Evolutionary conservation across 2,113 vertebrate species (phyloP), one percentile per base, ranked within the genome.

Genomic region (Indicator maculatus): DNA sequence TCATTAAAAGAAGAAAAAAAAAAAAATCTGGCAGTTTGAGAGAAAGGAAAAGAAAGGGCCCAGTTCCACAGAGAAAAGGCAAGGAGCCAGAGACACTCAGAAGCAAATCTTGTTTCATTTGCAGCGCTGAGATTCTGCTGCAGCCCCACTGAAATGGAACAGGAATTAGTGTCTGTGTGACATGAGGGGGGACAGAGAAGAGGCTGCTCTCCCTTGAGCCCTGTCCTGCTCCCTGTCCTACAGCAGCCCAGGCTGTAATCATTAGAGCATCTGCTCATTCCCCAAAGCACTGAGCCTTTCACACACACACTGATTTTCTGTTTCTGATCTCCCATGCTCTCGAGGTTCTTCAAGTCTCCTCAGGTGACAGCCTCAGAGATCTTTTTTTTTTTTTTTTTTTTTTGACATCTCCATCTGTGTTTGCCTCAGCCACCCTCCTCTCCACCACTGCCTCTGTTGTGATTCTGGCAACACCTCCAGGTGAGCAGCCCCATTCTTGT

Each of bases 381-480:
- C 4, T 12, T 19, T 4, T 0, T 13, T 12, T 16, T 4, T 0
- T 13, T 12, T 16, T 4, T 0, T 13, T 56, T 47, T n/a, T 18
- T 14, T 44, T 44, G 15, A 16, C 21, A 4, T 39, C 41, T 55
- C 12, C 3, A 0, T 8, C 31, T 23, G 2, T 19, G n/a, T 61
- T 44, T 70, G 56, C n/a, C 47, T 33, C 39, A 30, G 28, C 50
- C 4, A 0, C 44, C 5, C 9, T 81, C 23, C 45, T 70, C 69
- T 81, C 52, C 36, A 11, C 58, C 50, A 6, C 33, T 17, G 8
- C 28, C 36, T 39, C 13, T 38, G 33, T 69, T 28, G 38, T 26
- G 55, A 31, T 55, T 60, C 21, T 30, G 50, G 44, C 0, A 2
- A 26, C 41, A 23, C 11, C 26, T 45, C 14, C 36, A 56, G 80